These are phyloP conservation scores for Microchirus variegatus DNA, from an alignment of 2,797 vertebrate genomes.

Conservation along the genomic window DNA sequence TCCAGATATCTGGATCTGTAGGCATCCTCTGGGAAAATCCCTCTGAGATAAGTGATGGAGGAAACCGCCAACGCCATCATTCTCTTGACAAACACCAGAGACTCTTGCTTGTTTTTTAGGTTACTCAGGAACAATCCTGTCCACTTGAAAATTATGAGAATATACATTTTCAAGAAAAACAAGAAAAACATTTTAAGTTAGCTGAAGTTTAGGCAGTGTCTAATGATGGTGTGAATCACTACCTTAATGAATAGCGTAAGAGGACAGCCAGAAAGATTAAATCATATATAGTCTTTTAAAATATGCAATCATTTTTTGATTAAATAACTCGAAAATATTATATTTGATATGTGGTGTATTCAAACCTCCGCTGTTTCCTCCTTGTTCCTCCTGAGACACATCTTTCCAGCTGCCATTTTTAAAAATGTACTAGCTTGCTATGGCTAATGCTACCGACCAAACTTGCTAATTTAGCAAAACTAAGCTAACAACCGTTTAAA, in stretches of 20 bases:
- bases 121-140: constrained; percentile 70
- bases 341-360: neutral
- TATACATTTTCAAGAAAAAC: neutral
- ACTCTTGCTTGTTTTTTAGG: constrained; percentile 70
- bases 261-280: neutral
- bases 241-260: neutral
- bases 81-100: constrained; percentile 78
- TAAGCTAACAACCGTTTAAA: too few relatives aligned
- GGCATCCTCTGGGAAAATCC: constrained; percentile 80
- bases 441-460: neutral
- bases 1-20: constrained; percentile 81
- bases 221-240: constrained; percentile 28
- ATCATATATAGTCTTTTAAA: too few relatives aligned
- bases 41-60: constrained; percentile 80
- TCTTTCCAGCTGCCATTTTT: constrained; percentile 67
- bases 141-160: constrained; percentile 59
- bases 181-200: neutral
- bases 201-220: too few relatives aligned
- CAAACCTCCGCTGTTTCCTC: constrained; percentile 72
- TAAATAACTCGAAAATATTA: neutral
- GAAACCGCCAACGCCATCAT: constrained; percentile 78
- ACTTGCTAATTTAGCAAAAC: neutral
- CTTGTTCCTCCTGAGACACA: constrained; percentile 45
- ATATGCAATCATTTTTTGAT: too few relatives aligned
- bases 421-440: neutral